phyloP scores from a whole-genome alignment of 2,113 vertebrate genomes.

The Sander lucioperca region DNA sequence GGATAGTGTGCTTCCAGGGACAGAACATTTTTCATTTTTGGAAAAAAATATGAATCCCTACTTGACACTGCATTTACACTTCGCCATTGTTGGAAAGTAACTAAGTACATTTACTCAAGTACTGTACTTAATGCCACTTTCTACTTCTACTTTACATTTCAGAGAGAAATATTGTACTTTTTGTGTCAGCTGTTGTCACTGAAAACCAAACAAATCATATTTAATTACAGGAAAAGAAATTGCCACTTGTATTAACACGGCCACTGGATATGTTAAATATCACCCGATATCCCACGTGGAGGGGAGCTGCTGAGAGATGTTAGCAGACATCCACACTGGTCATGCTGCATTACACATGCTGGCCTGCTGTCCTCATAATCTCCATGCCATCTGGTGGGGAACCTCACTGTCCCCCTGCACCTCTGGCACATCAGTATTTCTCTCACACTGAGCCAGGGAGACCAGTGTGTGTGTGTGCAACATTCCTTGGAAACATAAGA shows the following conservation, averaged over 20 bases:
- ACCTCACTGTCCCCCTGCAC: constrained; percentile 57
- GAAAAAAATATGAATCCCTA: neutral
- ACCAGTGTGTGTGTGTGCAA: constrained; percentile 35
- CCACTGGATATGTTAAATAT: constrained; percentile 49
- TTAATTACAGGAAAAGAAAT: constrained; percentile 28
- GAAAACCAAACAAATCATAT: constrained; percentile 30
- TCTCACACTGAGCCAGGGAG: constrained; percentile 44
- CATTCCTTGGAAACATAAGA: constrained; percentile 56
- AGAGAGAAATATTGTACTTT: no score
- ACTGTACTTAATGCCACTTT: no score
- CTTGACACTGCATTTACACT: no score
- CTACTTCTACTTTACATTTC: no score
- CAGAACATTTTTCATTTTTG: neutral
- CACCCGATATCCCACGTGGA: constrained; percentile 53
- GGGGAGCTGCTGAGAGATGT: constrained; percentile 56
- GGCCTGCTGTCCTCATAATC: constrained; percentile 74
- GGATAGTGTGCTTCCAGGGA: neutral
- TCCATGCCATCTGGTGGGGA: constrained; percentile 73
- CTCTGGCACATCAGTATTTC: constrained; percentile 67
- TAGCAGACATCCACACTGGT: constrained; percentile 64
- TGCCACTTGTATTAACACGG: constrained; percentile 8
- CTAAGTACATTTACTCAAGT: no score
- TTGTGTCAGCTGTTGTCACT: constrained; percentile 6
- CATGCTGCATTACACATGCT: constrained; percentile 64
- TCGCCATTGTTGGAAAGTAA: no score